Evolutionary conservation across 1,140 invertebrate genomes (phyloP).

Genomic region (Limonius californicus): DNA sequence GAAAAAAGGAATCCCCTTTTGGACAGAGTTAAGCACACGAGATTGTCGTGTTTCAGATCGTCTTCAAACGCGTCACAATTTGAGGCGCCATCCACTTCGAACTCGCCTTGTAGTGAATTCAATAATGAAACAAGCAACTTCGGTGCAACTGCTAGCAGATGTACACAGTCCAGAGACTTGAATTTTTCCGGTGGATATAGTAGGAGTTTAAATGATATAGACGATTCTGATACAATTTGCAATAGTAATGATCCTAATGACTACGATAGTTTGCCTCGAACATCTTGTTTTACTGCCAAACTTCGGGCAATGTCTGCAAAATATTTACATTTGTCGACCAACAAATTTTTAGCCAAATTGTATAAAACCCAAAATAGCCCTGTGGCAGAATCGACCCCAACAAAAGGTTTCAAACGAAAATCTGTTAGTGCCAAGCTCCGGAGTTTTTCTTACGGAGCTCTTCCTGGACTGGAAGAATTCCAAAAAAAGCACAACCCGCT

Average conservation of each 20-base stretch:
- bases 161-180: background rate
- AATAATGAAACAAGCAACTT: background rate
- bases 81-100: slow-evolving; percentile 15
- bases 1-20: slow-evolving; percentile 67
- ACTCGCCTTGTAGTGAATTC: too few species aligned
- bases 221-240: background rate
- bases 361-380: slow-evolving; percentile 51
- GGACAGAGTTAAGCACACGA: slow-evolving; percentile 67
- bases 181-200: background rate
- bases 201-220: background rate
- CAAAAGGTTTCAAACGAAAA: slow-evolving; percentile 47
- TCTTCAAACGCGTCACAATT: slow-evolving; percentile 30
- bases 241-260: background rate
- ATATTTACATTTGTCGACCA: slow-evolving; percentile 65
- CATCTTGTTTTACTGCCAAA: slow-evolving; percentile 64
- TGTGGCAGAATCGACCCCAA: slow-evolving; percentile 45
- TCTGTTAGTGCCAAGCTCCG: slow-evolving; percentile 58
- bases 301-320: slow-evolving; percentile 67
- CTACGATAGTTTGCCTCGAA: slow-evolving; percentile 46
- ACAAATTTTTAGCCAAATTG: slow-evolving; percentile 63
- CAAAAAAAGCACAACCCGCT: slow-evolving; percentile 59
- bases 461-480: slow-evolving; percentile 69
- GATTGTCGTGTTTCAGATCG: slow-evolving; percentile 63
- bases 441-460: slow-evolving; percentile 71
- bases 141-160: background rate